Conservation (phyloP, 2,113 vertebrate species). For the Scortum barcoo region DNA sequence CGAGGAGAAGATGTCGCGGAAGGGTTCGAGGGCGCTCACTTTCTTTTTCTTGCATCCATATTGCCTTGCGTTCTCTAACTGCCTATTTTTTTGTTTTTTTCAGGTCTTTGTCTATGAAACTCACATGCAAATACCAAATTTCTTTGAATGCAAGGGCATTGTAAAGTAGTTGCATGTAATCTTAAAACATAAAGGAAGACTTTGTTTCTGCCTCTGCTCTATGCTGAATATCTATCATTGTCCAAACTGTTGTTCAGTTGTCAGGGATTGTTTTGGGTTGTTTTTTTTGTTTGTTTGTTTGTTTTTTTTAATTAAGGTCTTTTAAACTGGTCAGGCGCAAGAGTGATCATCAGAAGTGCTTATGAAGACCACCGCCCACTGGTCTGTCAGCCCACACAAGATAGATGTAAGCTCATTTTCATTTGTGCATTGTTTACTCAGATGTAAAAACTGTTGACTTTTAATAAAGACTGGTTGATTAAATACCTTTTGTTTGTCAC, state of each 20-base stretch:
- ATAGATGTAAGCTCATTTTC: background rate
- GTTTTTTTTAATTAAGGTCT: background rate
- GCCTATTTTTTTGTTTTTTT: background rate
- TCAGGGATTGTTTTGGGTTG: too few relatives aligned
- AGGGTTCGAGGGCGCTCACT: background rate
- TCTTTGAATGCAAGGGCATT: background rate
- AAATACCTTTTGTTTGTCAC: background rate
- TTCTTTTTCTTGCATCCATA: slow-evolving; percentile 17
- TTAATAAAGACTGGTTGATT: slow-evolving; percentile 62
- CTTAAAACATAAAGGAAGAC: background rate
- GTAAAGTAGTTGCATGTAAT: background rate
- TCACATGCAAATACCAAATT: slow-evolving; percentile 1
- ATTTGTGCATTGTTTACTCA: background rate
- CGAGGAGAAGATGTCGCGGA: slow-evolving; percentile 21
- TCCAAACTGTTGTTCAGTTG: too few relatives aligned
- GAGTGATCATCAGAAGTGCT: slow-evolving; percentile 4
- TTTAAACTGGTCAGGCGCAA: background rate
- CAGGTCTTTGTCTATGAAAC: background rate
- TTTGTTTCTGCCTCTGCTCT: background rate
- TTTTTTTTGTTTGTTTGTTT: too few relatives aligned
- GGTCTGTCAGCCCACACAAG: slow-evolving; percentile 37
- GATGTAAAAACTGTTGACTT: slow-evolving; percentile 18
- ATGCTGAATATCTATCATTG: too few relatives aligned
- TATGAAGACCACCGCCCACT: slow-evolving; percentile 55
- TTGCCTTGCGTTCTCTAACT: slow-evolving; percentile 22